phyloP scores from a whole-genome alignment of 2,888 invertebrate genomes.

The Autographa pulchrina region DNA sequence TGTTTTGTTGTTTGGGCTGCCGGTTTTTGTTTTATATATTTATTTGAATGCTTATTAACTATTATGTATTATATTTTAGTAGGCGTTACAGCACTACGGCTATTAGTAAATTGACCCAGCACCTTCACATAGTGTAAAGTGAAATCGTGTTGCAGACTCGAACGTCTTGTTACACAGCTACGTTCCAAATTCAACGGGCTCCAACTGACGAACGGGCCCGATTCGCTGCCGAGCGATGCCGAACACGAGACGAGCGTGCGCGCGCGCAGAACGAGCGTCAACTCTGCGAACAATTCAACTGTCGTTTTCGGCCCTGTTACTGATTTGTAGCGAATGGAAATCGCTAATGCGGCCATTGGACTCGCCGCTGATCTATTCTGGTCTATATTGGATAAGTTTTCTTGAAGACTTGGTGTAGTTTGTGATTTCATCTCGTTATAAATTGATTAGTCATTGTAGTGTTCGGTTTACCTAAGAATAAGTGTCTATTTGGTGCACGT shows the following conservation, averaged over 20 bases:
- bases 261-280: constrained; percentile 76
- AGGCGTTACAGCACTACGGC: constrained; percentile 25
- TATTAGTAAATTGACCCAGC: constrained; percentile 37
- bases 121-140: constrained; percentile 64
- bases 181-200: constrained; percentile 86
- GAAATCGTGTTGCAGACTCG: constrained; percentile 86
- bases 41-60: constrained; percentile 33
- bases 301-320: constrained; percentile 91
- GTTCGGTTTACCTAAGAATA: constrained; percentile 29
- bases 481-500: constrained; percentile 41
- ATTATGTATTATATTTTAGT: constrained; percentile 24
- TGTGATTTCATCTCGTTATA: constrained; percentile 32
- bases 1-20: constrained; percentile 25
- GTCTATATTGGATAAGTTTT: constrained; percentile 71
- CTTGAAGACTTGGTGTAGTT: constrained; percentile 45
- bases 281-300: constrained; percentile 79
- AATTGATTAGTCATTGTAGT: constrained; percentile 23
- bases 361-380: constrained; percentile 76
- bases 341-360: constrained; percentile 66
- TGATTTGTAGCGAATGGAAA: constrained; percentile 87
- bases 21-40: constrained; percentile 30
- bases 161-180: constrained; percentile 89
- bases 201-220: constrained; percentile 81
- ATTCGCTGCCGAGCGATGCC: constrained; percentile 82
- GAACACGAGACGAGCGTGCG: constrained; percentile 78